phyloP scores from a whole-genome alignment of 2,113 vertebrate genomes.

The Suricata suricatta region DNA sequence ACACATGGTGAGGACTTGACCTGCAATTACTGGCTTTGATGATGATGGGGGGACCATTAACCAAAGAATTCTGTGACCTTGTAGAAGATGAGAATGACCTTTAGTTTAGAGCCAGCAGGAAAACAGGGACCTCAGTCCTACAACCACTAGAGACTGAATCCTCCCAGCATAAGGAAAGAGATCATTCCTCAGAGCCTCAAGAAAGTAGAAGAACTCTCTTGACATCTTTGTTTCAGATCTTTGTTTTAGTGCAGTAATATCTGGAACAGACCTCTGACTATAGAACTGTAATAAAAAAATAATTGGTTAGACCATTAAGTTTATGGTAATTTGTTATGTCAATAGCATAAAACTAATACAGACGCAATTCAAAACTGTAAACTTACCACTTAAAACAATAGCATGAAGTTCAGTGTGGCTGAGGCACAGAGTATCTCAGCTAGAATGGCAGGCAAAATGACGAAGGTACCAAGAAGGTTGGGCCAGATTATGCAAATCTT shows the following conservation, averaged over 20 bases:
- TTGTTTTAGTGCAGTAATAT: not conserved
- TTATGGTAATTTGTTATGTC: not conserved
- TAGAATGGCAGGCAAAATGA: not conserved
- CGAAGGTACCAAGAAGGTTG: not conserved
- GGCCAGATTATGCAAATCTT: not conserved
- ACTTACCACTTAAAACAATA: not conserved
- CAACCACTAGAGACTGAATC: not conserved
- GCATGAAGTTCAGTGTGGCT: not conserved
- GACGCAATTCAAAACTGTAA: not conserved
- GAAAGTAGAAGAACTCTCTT: not conserved
- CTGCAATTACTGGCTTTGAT: not conserved
- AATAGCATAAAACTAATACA: not conserved
- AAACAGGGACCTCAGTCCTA: not conserved
- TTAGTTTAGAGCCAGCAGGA: not conserved
- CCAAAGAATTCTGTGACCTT: not conserved
- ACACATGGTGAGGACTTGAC: not conserved
- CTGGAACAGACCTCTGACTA: not conserved
- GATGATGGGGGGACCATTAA: not conserved
- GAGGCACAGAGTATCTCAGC: not conserved
- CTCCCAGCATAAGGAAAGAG: not conserved
- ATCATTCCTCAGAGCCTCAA: not conserved
- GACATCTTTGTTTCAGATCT: not conserved
- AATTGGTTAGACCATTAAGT: not conserved
- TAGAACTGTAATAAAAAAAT: not conserved
- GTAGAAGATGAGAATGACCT: not conserved